phyloP scores from a whole-genome alignment of 2,797 vertebrate genomes.

The Kryptopterus vitreolus region DNA sequence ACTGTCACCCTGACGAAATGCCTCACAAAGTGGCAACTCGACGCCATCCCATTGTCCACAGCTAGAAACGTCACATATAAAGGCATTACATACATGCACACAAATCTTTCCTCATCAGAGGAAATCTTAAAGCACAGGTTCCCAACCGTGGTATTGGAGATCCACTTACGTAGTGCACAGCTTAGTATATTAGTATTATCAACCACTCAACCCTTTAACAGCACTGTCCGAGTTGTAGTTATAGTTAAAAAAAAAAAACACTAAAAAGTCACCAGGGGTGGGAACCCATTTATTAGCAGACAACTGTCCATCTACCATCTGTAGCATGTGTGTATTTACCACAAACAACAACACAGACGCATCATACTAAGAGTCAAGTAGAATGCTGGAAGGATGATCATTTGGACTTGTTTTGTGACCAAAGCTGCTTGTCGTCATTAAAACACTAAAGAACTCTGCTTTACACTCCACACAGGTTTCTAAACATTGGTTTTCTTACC shows the following conservation, averaged over 20 bases:
- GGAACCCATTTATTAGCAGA: not conserved
- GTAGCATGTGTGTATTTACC: not conserved
- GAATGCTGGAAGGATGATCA: not conserved
- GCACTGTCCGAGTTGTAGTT: not conserved
- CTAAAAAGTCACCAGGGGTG: not conserved
- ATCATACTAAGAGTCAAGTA: not conserved
- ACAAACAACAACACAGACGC: not conserved
- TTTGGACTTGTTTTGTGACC: not conserved
- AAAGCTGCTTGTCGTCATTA: not conserved
- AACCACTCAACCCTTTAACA: not conserved
- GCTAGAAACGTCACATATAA: slow-evolving; percentile 79
- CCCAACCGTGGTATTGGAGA: not conserved
- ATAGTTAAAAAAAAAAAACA: not conserved
- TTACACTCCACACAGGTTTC: not conserved
- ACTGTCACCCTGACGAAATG: slow-evolving; percentile 84
- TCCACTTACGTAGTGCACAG: not conserved
- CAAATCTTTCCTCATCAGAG: slow-evolving; percentile 7
- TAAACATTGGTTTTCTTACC: not conserved
- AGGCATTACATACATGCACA: slow-evolving; percentile 63
- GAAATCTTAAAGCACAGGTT: not conserved
- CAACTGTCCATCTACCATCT: not conserved
- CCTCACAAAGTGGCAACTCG: slow-evolving; percentile 92
- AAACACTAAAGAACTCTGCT: not conserved
- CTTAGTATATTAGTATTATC: not conserved
- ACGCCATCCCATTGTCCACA: slow-evolving; percentile 92